Base-by-base conservation (phyloP, 1,140 invertebrate species). In the roundworm (Caenorhabditis elegans) region DNA sequence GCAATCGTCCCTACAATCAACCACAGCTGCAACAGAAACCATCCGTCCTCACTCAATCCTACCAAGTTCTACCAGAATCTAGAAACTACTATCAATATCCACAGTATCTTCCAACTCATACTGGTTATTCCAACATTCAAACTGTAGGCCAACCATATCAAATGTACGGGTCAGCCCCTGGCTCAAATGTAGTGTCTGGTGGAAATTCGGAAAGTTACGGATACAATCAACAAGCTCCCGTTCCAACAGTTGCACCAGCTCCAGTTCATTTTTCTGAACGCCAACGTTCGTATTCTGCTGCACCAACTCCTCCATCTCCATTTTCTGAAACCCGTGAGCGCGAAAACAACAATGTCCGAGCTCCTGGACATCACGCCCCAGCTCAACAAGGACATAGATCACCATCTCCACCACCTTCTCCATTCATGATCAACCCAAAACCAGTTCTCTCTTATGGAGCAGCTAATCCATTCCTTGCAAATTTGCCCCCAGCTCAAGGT, bases 1-100 rank as follows among this genome's bases (percentile, higher is more conserved):
- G 39, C 15, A 43, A 43, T 53, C 49, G 22, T 5, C 49, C 22
- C 4, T 53, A 53, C 49, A 26, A 13, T 53, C 49, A 60, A 3
- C 49, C 10, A 10, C 49, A 53, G 11, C 49, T 26, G 24, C 49
- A 60, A 43, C 60, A 70, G 19, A 8, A 70, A 39, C 60, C 60
- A 43, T 36, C 60, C 11, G 34, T 70, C 5, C 60, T 70, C 0
- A 70, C 60, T 70, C 60, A 70, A 70, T 70, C 60, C 2, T 70
- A 70, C 22, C 31, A 70, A 70, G 60, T 70, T 3, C 34, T 70
- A 1, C 60, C 60, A 3, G 60, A 70, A 28, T 70, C 60, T 5
- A 36, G 60, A 39, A 70, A 70, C 60, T 70, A 70, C n/a, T 70
- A 70, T 13, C 60, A 70, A 39, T 70, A 70, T 39, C 60, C 60